Evolutionary conservation across 2,113 vertebrate species (phyloP).

Genomic region (Myotis lucifugus): DNA sequence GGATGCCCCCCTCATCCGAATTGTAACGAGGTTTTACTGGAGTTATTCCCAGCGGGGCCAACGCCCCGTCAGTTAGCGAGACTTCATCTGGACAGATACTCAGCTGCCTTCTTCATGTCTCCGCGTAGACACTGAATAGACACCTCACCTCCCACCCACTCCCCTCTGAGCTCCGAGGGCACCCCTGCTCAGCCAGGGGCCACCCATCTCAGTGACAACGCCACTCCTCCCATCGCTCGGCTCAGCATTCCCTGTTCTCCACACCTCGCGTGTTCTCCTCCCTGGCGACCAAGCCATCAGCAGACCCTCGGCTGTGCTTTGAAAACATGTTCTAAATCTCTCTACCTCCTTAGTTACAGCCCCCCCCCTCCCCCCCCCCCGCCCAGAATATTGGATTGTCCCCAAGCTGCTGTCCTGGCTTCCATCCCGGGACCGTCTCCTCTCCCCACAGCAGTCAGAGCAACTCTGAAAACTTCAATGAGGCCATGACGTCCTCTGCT

Average conservation of each 20-base stretch:
- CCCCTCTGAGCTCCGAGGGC: background rate
- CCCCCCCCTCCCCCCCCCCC: background rate
- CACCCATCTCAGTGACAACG: too few relatives aligned
- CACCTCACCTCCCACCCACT: background rate
- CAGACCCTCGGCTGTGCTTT: background rate
- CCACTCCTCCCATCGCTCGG: background rate
- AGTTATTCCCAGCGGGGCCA: background rate
- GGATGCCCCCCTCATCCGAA: too few relatives aligned
- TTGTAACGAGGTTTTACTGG: too few relatives aligned
- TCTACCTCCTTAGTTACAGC: background rate
- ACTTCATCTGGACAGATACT: background rate
- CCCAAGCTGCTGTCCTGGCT: background rate
- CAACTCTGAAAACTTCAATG: background rate
- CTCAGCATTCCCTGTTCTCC: background rate
- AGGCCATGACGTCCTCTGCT: background rate
- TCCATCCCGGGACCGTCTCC: background rate
- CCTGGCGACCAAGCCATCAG: background rate
- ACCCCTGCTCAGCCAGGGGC: background rate
- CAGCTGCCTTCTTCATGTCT: background rate
- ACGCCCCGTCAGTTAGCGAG: background rate
- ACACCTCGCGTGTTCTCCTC: background rate
- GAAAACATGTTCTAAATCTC: background rate
- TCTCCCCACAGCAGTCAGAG: background rate
- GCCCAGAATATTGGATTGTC: background rate
- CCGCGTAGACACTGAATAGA: background rate